Base-by-base conservation (phyloP, 2,113 vertebrate genomes). In the Haliaeetus leucogaster region DNA sequence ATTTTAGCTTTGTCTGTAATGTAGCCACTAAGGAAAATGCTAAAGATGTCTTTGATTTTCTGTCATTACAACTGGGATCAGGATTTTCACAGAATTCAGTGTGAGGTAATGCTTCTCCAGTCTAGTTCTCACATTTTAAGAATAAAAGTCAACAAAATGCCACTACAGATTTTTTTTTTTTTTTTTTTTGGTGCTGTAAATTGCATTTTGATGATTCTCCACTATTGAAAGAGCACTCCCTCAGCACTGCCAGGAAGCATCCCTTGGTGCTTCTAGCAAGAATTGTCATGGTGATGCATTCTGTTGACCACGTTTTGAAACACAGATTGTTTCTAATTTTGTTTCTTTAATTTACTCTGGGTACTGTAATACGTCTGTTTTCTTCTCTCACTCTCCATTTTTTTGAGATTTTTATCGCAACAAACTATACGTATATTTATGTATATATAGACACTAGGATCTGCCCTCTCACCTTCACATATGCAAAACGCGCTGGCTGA, bases 211-310 rank as follows among this genome's bases (percentile, higher is more conserved):
- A 94, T 94, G 95, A 78, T 82, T 86, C 86, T 36, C n/a, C 36
- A 1, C 68, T 72, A 4, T 16, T 26, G 89, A 74, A 63, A 26
- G 56, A 90, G 59, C 68, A 8, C 63, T 88, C 45, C 76, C 58
- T 20, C 68, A 72, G 86, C 89, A 25, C 11, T 82, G 73, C 90
- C 93, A 93, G 79, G 80, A 90, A 96, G 62, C 83, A 77, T 88
- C 84, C 79, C 93, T 93, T 91, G 91, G 94, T 96, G 96, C 95
- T 97, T 96, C 95, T 95, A 96, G 89, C 95, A 79, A 87, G 95
- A 59, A 95, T 96, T 96, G 95, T 95, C 94, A 94, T 96, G 91
- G 87, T 91, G 96, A 96, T 95, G 84, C 93, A 40, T 96, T 89
- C 93, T 95, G 89, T 72, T 97, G 96, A 87, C 96, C 95, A 96